Evolutionary conservation across 2,113 vertebrate genomes (phyloP), one percentile per base, ranked within the genome.

Genomic region (Gadus chalcogrammus): DNA sequence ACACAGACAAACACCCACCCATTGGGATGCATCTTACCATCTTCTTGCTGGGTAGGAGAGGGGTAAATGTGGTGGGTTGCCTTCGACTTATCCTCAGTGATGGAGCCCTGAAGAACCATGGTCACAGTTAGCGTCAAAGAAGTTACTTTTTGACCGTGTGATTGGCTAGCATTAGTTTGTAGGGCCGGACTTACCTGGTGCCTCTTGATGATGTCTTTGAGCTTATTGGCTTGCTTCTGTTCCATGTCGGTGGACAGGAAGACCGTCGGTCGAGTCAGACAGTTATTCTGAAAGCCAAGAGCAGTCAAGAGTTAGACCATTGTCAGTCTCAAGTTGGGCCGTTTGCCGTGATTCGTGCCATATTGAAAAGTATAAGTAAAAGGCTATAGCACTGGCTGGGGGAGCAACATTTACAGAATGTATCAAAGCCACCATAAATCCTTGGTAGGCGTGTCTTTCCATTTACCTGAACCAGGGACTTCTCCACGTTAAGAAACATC

Each of bases 401-500:
- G 42, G 42, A 48, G 9, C 42, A 48, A 48, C 42, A 12, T 9
- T 48, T 13, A 48, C 8, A 48, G 5, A 48, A 9, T 48, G 42
- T 48, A 48, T 48, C 8, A 13, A 2, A 13, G 42, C 8, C 2
- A 11, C 12, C 11, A 48, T 48, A 48, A 48, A 13, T 13, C 42
- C 42, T 35, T 35, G 31, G 4, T 35, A 35, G 31, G 31, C 31
- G 31, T 35, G 31, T 35, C 31, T 35, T 7, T 13, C 42, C 12
- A 13, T 48, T 9, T 91, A 94, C 97, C 96, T 99, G 97, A 73
- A 99, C 95, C 69, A 99, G 83, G 8, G 96, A 96, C 78, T 98
- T 99, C 88, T 99, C 97, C 15, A 99, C 98, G 73, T 93, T 98
- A 90, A 99, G 92, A 78, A 99, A 99, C 97, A 99, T 98, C 90